Conservation (phyloP, 2,113 vertebrate species). For the rabbit (Oryctolagus cuniculus) region DNA sequence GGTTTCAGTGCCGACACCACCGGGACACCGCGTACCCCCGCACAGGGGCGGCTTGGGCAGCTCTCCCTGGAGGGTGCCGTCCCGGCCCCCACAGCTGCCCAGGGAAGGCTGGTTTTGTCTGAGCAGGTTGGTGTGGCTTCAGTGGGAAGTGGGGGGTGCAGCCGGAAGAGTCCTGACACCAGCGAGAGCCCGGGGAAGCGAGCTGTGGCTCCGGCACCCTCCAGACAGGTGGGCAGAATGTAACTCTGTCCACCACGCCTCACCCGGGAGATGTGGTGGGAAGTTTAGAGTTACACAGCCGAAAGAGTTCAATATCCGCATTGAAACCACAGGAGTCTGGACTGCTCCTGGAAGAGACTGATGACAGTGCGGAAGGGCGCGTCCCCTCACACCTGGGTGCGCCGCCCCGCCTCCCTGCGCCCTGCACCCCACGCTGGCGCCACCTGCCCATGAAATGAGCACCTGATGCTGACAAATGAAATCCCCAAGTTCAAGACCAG, state of each 20-base stretch:
- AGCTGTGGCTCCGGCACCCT: no score
- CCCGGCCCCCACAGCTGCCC: fast-evolving
- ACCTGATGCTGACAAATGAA: no score
- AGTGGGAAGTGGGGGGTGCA: not conserved
- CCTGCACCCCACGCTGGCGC: fast-evolving
- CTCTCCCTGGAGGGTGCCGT: fast-evolving
- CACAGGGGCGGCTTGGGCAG: fast-evolving
- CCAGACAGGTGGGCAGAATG: not conserved
- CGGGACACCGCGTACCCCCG: fast-evolving
- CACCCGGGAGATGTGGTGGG: slow-evolving; percentile 5
- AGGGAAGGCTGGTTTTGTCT: not conserved
- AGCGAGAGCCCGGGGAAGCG: not conserved
- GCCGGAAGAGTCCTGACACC: fast-evolving
- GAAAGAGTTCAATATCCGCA: slow-evolving; percentile 44
- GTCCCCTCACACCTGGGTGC: no score
- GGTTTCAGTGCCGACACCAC: not conserved
- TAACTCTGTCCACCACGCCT: slow-evolving; percentile 36
- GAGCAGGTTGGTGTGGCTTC: fast-evolving
- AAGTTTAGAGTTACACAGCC: slow-evolving; percentile 41
- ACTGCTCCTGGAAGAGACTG: not conserved
- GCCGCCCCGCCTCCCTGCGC: fast-evolving
- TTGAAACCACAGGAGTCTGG: not conserved
- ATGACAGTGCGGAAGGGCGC: no score
- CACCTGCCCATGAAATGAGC: not conserved
- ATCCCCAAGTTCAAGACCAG: not conserved